Conservation (phyloP, 2,888 invertebrate genomes). For the Tanytarsus gracilentus region DNA sequence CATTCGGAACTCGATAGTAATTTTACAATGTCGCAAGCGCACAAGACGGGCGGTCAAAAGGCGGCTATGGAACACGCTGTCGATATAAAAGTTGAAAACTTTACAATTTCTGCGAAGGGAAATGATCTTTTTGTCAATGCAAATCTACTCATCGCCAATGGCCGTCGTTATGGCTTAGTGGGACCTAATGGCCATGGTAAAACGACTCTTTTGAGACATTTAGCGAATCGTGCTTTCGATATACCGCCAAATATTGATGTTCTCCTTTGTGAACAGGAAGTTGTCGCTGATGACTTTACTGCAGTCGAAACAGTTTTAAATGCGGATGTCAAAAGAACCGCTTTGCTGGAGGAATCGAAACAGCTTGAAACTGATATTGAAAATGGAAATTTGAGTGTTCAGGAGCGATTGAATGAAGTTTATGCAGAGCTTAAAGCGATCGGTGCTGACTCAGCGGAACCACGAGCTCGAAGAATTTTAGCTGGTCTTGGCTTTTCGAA, state of each 20-base stretch:
- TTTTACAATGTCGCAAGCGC: slow-evolving; percentile 84
- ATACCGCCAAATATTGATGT: slow-evolving; percentile 95
- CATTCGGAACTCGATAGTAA: slow-evolving; percentile 85
- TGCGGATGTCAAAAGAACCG: slow-evolving; percentile 82
- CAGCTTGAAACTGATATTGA: slow-evolving; percentile 67
- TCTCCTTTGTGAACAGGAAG: slow-evolving; percentile 96
- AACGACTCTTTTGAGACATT: slow-evolving; percentile 89
- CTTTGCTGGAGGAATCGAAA: slow-evolving; percentile 72
- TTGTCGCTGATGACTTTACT: slow-evolving; percentile 84
- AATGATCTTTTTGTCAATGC: slow-evolving; percentile 97
- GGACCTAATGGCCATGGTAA: slow-evolving; percentile 69
- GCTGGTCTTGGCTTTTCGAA: slow-evolving; percentile 93
- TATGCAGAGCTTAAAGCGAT: slow-evolving; percentile 93
- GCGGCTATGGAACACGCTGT: slow-evolving; percentile 83
- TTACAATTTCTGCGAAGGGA: slow-evolving; percentile 94
- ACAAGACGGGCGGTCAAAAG: slow-evolving; percentile 65
- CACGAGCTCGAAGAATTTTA: slow-evolving; percentile 87
- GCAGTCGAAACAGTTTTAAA: slow-evolving; percentile 90
- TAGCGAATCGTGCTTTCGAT: slow-evolving; percentile 80
- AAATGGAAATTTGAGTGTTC: slow-evolving; percentile 62
- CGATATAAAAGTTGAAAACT: slow-evolving; percentile 97
- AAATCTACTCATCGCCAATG: slow-evolving; percentile 82
- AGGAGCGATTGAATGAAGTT: slow-evolving; percentile 76
- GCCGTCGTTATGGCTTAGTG: slow-evolving; percentile 74
- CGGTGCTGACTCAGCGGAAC: slow-evolving; percentile 96